A percentile compares a stretch with the other conserved stretches of the same genome.
Evolutionary conservation across 2,888 invertebrate genomes (phyloP).

Genomic region (Craniophora ligustri): DNA sequence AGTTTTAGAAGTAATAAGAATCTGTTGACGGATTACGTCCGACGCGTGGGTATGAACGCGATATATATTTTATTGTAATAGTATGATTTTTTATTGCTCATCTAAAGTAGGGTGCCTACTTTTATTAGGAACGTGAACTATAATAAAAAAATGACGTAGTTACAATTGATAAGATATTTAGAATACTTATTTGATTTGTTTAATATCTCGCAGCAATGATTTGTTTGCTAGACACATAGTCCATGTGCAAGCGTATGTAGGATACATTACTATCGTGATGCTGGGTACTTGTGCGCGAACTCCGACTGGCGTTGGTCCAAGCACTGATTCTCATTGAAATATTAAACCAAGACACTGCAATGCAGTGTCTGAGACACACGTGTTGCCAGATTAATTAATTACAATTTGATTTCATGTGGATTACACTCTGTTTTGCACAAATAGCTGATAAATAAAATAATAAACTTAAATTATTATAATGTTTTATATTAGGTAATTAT

Average conservation of each 20-base stretch:
- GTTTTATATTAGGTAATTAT: no score
- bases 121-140: conserved; percentile 12
- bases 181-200: conserved; percentile 25
- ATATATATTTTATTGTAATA: conserved; percentile 9
- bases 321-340: conserved; percentile 85
- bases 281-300: conserved; percentile 52
- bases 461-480: background rate
- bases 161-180: conserved; percentile 9
- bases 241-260: conserved; percentile 24
- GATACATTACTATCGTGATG: conserved; percentile 59
- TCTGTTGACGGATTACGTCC: conserved; percentile 5
- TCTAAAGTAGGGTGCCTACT: conserved; percentile 15
- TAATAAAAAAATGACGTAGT: conserved; percentile 12
- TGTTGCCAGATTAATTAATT: conserved; percentile 71
- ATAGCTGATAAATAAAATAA: no score
- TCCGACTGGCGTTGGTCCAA: conserved; percentile 81
- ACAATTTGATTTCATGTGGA: conserved; percentile 22
- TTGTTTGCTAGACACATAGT: conserved; percentile 27
- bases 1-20: conserved; percentile 8
- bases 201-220: conserved; percentile 20
- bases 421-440: no score
- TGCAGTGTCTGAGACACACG: conserved; percentile 77
- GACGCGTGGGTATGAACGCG: background rate
- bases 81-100: conserved; percentile 11
- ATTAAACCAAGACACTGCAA: conserved; percentile 86